phyloP scores from a whole-genome alignment of 2,113 vertebrate species.

The Brachyhypopomus occidentalis region DNA sequence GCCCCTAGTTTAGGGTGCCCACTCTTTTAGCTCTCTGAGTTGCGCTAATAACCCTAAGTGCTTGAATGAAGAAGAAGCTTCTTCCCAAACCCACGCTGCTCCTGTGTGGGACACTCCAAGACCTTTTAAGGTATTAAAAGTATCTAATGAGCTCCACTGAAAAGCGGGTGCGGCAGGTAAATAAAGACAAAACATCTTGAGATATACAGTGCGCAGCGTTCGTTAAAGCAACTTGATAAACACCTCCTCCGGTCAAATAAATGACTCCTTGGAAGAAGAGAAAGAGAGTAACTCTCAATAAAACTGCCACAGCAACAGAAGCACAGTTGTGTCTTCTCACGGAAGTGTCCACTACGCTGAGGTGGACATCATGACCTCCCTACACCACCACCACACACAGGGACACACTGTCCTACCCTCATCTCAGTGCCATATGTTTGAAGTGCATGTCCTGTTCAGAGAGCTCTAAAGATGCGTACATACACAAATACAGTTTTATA shows the following conservation, averaged over 20 bases:
- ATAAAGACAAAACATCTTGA: constrained; percentile 76
- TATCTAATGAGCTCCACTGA: constrained; percentile 72
- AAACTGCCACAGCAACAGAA: constrained; percentile 61
- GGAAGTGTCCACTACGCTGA: constrained; percentile 10
- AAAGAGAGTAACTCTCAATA: constrained; percentile 75
- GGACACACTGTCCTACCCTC: too few species aligned
- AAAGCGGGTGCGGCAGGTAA: constrained; percentile 74
- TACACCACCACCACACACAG: too few species aligned
- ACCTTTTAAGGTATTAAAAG: constrained; percentile 75
- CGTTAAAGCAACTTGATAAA: constrained; percentile 74
- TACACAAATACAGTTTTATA: too few species aligned
- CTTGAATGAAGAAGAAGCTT: constrained; percentile 80
- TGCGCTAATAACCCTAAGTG: constrained; percentile 78
- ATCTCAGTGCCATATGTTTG: too few species aligned
- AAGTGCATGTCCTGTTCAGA: too few species aligned
- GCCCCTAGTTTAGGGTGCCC: constrained; percentile 67
- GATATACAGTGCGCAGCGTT: constrained; percentile 62
- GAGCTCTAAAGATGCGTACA: too few species aligned
- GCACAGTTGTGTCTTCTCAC: constrained; percentile 3
- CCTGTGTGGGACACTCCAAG: constrained; percentile 53
- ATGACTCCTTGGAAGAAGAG: constrained; percentile 69
- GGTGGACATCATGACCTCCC: too few species aligned
- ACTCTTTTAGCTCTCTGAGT: constrained; percentile 55
- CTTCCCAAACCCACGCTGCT: constrained; percentile 58
- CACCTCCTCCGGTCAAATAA: constrained; percentile 68